Evolutionary conservation across 2,888 invertebrate species (phyloP), one percentile per base, ranked within the genome.

Genomic region (Oeneis ivallda): DNA sequence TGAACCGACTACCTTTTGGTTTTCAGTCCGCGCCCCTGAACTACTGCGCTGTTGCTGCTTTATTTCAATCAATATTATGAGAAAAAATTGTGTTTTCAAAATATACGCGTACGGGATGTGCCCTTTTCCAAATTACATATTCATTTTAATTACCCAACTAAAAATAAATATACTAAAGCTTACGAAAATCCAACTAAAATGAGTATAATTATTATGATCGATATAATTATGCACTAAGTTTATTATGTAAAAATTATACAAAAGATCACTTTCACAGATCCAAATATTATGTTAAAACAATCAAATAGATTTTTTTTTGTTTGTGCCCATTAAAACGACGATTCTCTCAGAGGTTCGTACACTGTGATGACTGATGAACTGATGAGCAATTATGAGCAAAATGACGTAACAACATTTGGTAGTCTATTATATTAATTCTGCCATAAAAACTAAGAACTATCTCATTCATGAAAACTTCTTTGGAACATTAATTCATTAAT

Each of bases 181-280:
- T 86, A 89, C 72, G 73, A 79, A 76, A 82, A 65, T 50, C 64
- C 64, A 71, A 77, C 79, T 87, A 86, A 80, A 86, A 66, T 85
- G 89, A 89, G 89, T 89, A 88, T 87, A 85, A 84, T 87, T 88
- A 89, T 91, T 89, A 89, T 89, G 86, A 85, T 85, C 81, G 80
- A 79, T 52, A 58, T 61, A 82, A 86, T 87, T 88, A 88, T 89
- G 88, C 87, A 78, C 80, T 80, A 63, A 53, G 49, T 41, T 56
- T 56, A 56, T 45, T 63, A 57, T 34, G 57, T 17, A 53, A 53
- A n/a, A 60, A 54, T 52, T 59, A 65, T 50, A 32, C n/a, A 52
- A 49, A 54, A 56, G 39, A 61, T 61, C 64, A 39, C 61, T 43
- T 60, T 32, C 19, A 56, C 56, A 56, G 56, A 56, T 56, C 41